Evolutionary conservation across 2,888 invertebrate genomes (phyloP).

Genomic region (Pammene aurita): DNA sequence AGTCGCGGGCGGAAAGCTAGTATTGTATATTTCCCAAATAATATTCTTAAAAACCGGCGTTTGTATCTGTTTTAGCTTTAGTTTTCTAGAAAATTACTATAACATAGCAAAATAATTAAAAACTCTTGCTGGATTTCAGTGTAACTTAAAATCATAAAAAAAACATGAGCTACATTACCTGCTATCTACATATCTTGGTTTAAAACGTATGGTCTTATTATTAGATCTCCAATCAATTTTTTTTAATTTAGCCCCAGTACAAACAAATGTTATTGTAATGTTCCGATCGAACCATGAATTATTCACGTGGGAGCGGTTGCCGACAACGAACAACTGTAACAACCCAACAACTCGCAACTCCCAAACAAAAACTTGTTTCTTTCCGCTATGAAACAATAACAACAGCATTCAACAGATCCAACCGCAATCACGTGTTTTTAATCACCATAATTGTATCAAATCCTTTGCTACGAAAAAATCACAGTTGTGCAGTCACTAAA

Average conservation of each 20-base stretch:
- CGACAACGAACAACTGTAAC: conserved; percentile 60
- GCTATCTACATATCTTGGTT: too few relatives aligned
- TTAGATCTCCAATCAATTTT: neutral
- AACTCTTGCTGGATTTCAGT: too few relatives aligned
- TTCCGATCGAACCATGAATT: conserved; percentile 61
- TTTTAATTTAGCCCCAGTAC: conserved; percentile 20
- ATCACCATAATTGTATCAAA: neutral
- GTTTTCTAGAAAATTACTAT: too few relatives aligned
- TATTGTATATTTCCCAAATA: too few relatives aligned
- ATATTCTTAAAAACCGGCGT: too few relatives aligned
- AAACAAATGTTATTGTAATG: conserved; percentile 57
- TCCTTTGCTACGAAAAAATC: neutral
- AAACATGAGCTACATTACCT: too few relatives aligned
- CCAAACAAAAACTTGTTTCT: conserved; percentile 52
- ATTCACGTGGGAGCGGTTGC: conserved; percentile 68
- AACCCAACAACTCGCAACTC: conserved; percentile 59
- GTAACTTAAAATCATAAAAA: too few relatives aligned
- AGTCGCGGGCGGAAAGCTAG: too few relatives aligned
- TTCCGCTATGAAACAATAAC: conserved; percentile 35
- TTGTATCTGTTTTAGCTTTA: too few relatives aligned
- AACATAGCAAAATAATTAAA: too few relatives aligned
- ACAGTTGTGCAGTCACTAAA: neutral
- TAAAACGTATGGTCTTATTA: too few relatives aligned
- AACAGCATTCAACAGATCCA: conserved; percentile 26
- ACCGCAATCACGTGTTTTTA: conserved; percentile 2